Base-by-base conservation (phyloP, 2,113 vertebrate species). In the Centropristis striata region DNA sequence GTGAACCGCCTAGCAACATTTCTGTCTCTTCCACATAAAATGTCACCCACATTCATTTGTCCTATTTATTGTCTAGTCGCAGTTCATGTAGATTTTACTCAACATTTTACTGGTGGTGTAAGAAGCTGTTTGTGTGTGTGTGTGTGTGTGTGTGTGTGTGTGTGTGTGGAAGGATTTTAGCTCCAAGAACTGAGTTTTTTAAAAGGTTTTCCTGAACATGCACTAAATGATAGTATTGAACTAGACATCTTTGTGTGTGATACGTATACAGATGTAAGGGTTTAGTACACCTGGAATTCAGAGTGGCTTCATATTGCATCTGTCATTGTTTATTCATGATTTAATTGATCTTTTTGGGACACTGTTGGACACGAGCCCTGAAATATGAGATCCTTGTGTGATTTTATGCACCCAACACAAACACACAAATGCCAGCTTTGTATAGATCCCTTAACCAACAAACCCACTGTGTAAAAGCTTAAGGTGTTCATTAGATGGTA, bases 281-380 rank as follows among this genome's bases (percentile, higher is more conserved):
- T 68, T 54, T 18, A 71, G 53, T 60, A 60, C 41, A 50, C 57
- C 63, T 71, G 61, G 15, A 53, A 57, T 61, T 66, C 23, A 44
- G 15, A 68, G 27, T 36, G 41, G 65, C 61, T 69, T 78, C 61
- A 18, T 23, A 63, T 81, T 66, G 68, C 73, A 53, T 74, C 54
- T 77, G 72, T 86, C 78, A 86, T 90, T 76, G 47, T 84, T 88
- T 89, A 92, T 91, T 92, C 68, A 89, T 81, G 76, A 78, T 32
- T 68, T 42, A 49, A 93, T 90, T 86, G 82, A 90, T 88, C 63
- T 66, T 66, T 83, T 80, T 9, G 1, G 44, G 79, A 86, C 73
- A 64, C 57, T 80, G 71, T 59, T 66, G 80, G 55, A 70, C 64
- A 28, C 32, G 21, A 69, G 77, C 58, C 49, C 71, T 86, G 86